Evolutionary conservation across 2,888 invertebrate genomes (phyloP).

Genomic region (Ctena decussata): DNA sequence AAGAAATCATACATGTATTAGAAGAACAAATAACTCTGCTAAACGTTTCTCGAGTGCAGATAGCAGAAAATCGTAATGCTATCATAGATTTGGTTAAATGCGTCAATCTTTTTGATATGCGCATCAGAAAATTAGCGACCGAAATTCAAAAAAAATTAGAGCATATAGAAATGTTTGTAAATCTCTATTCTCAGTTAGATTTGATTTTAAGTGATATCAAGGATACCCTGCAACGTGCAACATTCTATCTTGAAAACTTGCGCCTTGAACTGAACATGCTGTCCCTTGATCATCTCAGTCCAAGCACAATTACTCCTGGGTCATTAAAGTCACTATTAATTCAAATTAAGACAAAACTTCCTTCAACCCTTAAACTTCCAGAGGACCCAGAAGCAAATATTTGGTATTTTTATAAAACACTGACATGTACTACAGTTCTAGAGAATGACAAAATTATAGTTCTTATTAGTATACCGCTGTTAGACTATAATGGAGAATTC

Average conservation of each 20-base stretch:
- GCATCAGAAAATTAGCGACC: not conserved
- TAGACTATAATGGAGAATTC: not conserved
- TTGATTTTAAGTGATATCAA: not conserved
- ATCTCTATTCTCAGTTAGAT: not conserved
- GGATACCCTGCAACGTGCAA: not conserved
- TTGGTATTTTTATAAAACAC: not conserved
- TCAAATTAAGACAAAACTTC: not conserved
- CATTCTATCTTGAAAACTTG: not conserved
- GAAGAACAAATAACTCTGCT: not conserved
- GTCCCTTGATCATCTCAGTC: not conserved
- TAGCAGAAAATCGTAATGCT: not conserved
- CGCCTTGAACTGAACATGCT: not conserved
- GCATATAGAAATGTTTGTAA: not conserved
- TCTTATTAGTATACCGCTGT: not conserved
- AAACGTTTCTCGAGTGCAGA: not conserved
- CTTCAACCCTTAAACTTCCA: not conserved
- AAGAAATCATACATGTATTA: not conserved
- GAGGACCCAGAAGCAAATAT: not conserved
- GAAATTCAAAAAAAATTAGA: not conserved
- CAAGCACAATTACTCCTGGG: not conserved
- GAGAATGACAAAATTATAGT: not conserved
- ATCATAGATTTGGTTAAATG: not conserved
- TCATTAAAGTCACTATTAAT: not conserved
- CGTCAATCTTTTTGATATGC: not conserved
- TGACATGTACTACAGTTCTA: not conserved